A percentile compares a stretch with the other conserved stretches of the same genome.
phyloP scores from a whole-genome alignment of 2,888 invertebrate genomes.

The Quadroppia sp. region DNA sequence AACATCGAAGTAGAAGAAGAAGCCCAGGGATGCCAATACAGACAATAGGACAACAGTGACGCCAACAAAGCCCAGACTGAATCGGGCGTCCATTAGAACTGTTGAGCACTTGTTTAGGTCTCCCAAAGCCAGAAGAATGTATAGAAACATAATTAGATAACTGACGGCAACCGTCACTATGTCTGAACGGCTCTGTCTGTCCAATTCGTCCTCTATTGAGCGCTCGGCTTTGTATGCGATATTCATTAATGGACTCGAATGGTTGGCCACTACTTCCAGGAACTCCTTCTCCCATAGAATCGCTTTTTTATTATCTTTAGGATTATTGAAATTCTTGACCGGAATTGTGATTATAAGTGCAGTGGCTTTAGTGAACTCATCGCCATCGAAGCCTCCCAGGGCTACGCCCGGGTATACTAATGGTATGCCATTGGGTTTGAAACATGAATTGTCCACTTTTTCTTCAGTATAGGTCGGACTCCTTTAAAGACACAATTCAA shows the following conservation, averaged over 20 bases:
- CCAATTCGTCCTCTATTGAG: conserved; percentile 90
- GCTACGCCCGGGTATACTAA: conserved; percentile 47
- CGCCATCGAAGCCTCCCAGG: conserved; percentile 49
- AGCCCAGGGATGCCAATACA: conserved; percentile 84
- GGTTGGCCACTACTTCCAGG: conserved; percentile 53
- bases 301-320: conserved; percentile 67
- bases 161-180: conserved; percentile 56
- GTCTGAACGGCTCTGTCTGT: conserved; percentile 57
- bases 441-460: conserved; percentile 47
- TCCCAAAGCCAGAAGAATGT: conserved; percentile 88
- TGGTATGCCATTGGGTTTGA: conserved; percentile 49
- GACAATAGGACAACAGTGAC: conserved; percentile 89
- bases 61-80: conserved; percentile 87
- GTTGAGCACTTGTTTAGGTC: conserved; percentile 47
- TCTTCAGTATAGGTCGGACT: conserved; percentile 40
- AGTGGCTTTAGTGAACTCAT: conserved; percentile 67
- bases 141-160: conserved; percentile 64
- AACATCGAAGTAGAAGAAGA: conserved; percentile 82
- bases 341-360: conserved; percentile 85
- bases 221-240: conserved; percentile 59
- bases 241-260: conserved; percentile 51
- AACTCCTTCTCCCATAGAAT: conserved; percentile 74
- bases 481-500: background rate
- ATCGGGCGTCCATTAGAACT: conserved; percentile 69
- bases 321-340: conserved; percentile 81